These are phyloP conservation scores for Strongylocentrotus purpuratus DNA, from an alignment of 35 echinoderm and acorn worm species.

Conservation along the genomic window DNA sequence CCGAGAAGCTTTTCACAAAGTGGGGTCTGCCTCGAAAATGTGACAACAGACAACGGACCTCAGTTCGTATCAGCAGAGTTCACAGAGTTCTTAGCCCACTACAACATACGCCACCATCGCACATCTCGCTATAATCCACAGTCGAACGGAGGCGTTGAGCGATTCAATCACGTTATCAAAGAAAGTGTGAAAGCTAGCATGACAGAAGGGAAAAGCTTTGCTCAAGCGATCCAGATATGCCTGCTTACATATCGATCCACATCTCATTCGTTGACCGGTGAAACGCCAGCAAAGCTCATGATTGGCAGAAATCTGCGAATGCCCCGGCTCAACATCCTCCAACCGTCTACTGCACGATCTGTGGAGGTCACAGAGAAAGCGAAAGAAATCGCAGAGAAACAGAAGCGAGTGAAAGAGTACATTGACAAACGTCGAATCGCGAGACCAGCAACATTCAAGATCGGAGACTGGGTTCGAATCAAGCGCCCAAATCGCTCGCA, in stretches of 20 bases:
- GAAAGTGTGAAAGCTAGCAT: too few relatives aligned
- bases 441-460: background rate
- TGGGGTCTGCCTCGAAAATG: constrained; percentile 43
- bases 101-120: constrained; percentile 11
- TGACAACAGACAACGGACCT: constrained; percentile 47
- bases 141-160: too few relatives aligned
- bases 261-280: constrained; percentile 24
- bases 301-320: constrained; percentile 9
- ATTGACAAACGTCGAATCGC: background rate
- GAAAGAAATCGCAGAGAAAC: background rate
- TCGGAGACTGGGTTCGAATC: constrained; percentile 32
- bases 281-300: constrained; percentile 19
- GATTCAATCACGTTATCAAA: too few relatives aligned
- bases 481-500: background rate
- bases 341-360: background rate
- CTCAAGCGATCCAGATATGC: too few relatives aligned
- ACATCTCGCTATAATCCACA: background rate
- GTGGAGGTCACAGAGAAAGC: background rate
- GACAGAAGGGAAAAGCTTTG: too few relatives aligned
- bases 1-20: too few relatives aligned
- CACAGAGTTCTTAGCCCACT: background rate
- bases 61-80: constrained; percentile 23
- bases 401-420: background rate
- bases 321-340: constrained; percentile 22
- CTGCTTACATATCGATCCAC: background rate